Conservation (phyloP, 2,888 invertebrate species). For the Macrosiphum euphorbiae region DNA sequence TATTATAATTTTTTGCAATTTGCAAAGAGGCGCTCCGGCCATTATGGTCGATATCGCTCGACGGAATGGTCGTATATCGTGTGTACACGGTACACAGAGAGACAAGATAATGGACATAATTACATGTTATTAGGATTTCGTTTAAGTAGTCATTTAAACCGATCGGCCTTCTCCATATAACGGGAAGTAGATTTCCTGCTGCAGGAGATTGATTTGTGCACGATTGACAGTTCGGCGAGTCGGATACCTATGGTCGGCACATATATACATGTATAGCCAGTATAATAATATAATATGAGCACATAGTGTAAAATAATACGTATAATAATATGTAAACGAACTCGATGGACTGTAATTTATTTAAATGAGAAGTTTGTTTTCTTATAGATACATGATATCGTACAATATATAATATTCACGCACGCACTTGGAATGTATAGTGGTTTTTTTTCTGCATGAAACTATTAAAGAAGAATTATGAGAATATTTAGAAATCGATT, state of each 20-base stretch:
- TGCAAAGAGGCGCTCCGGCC: neutral
- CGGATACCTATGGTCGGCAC: neutral
- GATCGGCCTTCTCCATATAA: neutral
- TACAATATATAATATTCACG: neutral
- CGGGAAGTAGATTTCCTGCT: neutral
- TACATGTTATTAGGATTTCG: slow-evolving; percentile 17
- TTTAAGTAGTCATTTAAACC: slow-evolving; percentile 6
- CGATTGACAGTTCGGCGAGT: slow-evolving; percentile 1
- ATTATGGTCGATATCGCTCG: neutral
- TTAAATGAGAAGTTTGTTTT: slow-evolving; percentile 10
- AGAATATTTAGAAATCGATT: neutral
- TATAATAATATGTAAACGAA: neutral
- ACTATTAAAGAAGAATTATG: neutral
- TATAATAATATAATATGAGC: neutral
- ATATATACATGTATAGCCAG: neutral
- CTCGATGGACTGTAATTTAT: neutral
- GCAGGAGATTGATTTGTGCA: slow-evolving; percentile 9
- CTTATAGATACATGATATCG: neutral
- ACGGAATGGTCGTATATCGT: neutral
- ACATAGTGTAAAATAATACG: neutral
- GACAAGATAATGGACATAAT: slow-evolving; percentile 16
- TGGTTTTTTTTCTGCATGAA: neutral
- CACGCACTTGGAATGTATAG: neutral
- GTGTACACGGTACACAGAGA: neutral
- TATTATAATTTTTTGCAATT: neutral